Base-by-base conservation (phyloP, 2,888 invertebrate species). In the Ceratothoa steindachneri region DNA sequence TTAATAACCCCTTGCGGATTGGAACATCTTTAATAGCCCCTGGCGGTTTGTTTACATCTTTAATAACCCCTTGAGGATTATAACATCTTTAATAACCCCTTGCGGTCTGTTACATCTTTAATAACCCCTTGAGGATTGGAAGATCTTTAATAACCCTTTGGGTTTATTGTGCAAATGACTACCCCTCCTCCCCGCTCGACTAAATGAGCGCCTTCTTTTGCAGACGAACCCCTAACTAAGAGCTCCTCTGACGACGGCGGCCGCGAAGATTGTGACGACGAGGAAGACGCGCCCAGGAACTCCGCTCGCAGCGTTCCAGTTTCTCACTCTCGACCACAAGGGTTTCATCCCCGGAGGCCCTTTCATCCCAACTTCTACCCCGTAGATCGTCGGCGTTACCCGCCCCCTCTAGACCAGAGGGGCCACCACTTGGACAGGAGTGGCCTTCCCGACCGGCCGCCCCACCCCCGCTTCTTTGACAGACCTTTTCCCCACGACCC, bases 201-300 rank as follows among this genome's bases (percentile, higher is more conserved):
- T n/a, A n/a, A n/a, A n/a, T n/a, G n/a, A n/a, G n/a, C n/a, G n/a
- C n/a, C n/a, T 60, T 3, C 24, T 60, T 2, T 60, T 60, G 12
- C 60, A 60, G 60, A 60, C 27, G 60, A 60, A 24, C 24, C 24
- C 12, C 60, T 12, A 60, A 60, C 12, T 24, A 60, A 60, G 24
- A 24, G 12, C 1, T 60, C 24, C 1, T 60, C 60, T 24, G 60
- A 60, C 60, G 60, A 7, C 19, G 60, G 27, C 24, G n/a, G 60
- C 24, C 22, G 24, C 60, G 60, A 7, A 60, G 60, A 60, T 60
- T 60, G 60, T 24, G 60, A 60, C 60, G 60, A 60, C 60, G 60
- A 41, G 7, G 41, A 41, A 5, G 41, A 41, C 41, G 41, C 5
- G 7, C 5, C 5, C 7, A 15, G 15, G 7, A 41, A 41, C 7